These are phyloP conservation scores for Leptopterna dolabrata DNA, from an alignment of 2,888 invertebrate genomes.

Conservation along the genomic window DNA sequence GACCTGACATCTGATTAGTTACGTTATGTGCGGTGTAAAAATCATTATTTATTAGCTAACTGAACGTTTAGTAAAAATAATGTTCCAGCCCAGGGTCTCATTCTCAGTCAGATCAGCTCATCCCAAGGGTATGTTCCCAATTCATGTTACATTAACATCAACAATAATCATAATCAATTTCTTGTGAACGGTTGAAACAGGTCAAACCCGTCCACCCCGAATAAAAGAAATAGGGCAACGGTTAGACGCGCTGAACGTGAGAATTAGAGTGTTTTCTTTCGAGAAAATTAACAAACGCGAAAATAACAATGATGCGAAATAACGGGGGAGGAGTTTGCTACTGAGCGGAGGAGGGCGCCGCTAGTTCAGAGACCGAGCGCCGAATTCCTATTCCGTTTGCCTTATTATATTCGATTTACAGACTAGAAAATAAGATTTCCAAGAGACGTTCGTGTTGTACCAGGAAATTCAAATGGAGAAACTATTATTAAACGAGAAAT, in stretches of 20 bases:
- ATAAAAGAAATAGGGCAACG: background rate
- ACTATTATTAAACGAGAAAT: too few relatives aligned
- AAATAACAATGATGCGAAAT: conserved; percentile 7
- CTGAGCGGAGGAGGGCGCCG: background rate
- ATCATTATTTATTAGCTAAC: too few relatives aligned
- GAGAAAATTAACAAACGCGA: background rate
- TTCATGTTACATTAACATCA: too few relatives aligned
- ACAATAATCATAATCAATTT: too few relatives aligned
- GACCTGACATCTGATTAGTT: too few relatives aligned
- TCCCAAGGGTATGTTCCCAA: too few relatives aligned
- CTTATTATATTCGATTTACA: background rate
- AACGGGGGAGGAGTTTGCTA: background rate
- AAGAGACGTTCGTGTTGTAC: too few relatives aligned
- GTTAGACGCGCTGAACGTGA: background rate
- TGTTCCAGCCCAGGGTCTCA: too few relatives aligned
- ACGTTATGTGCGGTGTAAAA: too few relatives aligned
- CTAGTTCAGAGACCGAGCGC: background rate
- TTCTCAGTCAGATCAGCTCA: too few relatives aligned
- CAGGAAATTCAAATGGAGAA: too few relatives aligned
- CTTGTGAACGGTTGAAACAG: background rate
- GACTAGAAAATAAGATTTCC: background rate
- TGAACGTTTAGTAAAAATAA: too few relatives aligned
- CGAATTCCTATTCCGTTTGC: background rate
- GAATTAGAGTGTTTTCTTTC: background rate
- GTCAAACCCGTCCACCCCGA: background rate